Evolutionary conservation across 2,888 invertebrate genomes (phyloP).

Genomic region (Nebria salina): DNA sequence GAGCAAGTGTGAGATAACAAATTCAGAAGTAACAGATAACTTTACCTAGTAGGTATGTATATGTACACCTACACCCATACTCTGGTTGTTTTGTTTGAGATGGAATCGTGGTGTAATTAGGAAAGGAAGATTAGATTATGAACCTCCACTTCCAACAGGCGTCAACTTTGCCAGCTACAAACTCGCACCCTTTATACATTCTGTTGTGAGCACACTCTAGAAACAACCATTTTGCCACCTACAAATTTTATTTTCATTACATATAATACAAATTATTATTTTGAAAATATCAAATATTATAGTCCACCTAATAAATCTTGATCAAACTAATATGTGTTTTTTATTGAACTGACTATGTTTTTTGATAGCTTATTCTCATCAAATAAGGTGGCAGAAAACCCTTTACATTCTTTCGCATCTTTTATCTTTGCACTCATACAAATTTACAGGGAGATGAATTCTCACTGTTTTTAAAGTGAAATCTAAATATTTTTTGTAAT

Average conservation of each 20-base stretch:
- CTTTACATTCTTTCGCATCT: no score
- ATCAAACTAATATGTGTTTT: no score
- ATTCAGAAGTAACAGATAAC: slow-evolving; percentile 18
- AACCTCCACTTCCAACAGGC: slow-evolving; percentile 27
- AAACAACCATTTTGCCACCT: background rate
- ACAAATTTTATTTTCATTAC: background rate
- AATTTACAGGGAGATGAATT: no score
- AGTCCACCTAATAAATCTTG: no score
- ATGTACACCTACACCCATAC: background rate
- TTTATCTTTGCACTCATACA: no score
- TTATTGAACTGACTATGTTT: no score
- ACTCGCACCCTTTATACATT: background rate
- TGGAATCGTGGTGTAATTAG: slow-evolving; percentile 51
- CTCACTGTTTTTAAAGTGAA: no score
- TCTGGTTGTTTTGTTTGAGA: slow-evolving; percentile 23
- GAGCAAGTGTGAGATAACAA: slow-evolving; percentile 26
- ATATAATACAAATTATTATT: no score
- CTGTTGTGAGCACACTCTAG: background rate
- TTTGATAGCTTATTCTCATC: no score
- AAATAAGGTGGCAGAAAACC: no score
- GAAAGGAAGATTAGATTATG: slow-evolving; percentile 55
- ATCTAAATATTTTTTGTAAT: no score
- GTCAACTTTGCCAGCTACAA: slow-evolving; percentile 5
- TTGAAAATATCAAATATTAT: no score
- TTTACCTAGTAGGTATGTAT: slow-evolving; percentile 9